These are phyloP conservation scores for Lepidurus packardi DNA, from an alignment of 1,140 invertebrate genomes.

Conservation along the genomic window DNA sequence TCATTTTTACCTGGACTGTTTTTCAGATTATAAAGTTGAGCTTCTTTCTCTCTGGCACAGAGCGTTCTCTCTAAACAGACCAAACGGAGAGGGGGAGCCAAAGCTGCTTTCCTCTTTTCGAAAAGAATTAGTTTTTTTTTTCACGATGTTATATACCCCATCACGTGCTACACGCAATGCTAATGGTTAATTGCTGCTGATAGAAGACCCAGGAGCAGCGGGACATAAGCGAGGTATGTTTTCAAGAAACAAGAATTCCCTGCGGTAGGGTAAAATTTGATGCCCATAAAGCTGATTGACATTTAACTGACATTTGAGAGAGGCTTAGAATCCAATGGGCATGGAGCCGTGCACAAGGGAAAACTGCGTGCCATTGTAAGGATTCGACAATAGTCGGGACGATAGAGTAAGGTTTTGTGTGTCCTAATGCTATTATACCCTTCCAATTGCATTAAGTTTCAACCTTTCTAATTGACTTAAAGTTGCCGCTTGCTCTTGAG, in stretches of 20 bases:
- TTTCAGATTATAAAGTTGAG: slow-evolving; percentile 8
- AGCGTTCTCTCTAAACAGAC: background rate
- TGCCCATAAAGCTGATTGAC: background rate
- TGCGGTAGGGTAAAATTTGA: background rate
- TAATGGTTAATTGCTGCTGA: slow-evolving; percentile 1
- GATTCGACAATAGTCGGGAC: background rate
- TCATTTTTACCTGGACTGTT: background rate
- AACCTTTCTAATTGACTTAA: background rate
- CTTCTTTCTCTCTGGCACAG: background rate
- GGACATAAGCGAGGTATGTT: background rate
- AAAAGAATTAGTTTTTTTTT: background rate
- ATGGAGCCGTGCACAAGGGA: background rate
- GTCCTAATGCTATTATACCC: background rate
- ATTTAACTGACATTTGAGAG: slow-evolving; percentile 7
- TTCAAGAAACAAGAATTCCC: background rate
- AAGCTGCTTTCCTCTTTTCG: background rate
- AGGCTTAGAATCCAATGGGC: background rate
- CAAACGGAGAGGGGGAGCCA: background rate
- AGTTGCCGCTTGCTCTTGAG: background rate
- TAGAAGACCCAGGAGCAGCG: background rate
- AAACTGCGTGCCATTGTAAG: background rate
- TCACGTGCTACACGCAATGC: slow-evolving; percentile 18
- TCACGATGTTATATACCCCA: background rate
- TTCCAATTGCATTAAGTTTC: background rate
- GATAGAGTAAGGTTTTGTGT: background rate